Percentiles rank a stretch among this genome's conserved stretches.
Evolutionary conservation across 2,888 invertebrate genomes (phyloP).

Genomic region (Caenorhabditis japonica): DNA sequence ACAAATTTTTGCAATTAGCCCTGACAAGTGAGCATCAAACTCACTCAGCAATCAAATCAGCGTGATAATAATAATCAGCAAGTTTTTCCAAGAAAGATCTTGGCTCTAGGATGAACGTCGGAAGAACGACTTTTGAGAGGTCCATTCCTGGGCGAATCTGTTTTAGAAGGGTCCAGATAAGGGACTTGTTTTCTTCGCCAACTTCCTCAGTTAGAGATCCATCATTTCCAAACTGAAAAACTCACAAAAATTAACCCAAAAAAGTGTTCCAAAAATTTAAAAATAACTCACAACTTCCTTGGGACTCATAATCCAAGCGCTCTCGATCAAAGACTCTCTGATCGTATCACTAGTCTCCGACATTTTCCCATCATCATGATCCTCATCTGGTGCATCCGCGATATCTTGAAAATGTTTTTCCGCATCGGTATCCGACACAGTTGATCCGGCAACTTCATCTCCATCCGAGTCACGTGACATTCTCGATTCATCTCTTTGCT

Average conservation of each 20-base stretch:
- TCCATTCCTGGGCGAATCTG: constrained; percentile 97
- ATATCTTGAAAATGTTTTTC: constrained; percentile 67
- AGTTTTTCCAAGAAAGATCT: constrained; percentile 98
- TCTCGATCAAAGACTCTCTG: constrained; percentile 48
- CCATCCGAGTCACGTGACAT: constrained; percentile 58
- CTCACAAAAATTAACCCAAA: constrained; percentile 1
- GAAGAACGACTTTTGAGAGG: constrained; percentile 92
- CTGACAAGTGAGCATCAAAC: constrained; percentile 81
- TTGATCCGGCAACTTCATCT: constrained; percentile 22
- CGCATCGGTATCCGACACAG: constrained; percentile 71
- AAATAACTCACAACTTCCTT: constrained; percentile 55
- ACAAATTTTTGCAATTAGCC: too few relatives aligned
- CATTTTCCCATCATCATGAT: constrained; percentile 77
- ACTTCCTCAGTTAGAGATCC: constrained; percentile 87
- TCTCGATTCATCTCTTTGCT: constrained; percentile 30
- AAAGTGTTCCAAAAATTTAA: background rate
- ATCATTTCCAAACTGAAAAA: constrained; percentile 76
- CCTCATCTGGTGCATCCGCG: constrained; percentile 78
- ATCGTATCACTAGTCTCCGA: constrained; percentile 49
- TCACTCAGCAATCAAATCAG: constrained; percentile 88
- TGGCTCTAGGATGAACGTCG: constrained; percentile 97
- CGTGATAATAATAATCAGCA: constrained; percentile 97
- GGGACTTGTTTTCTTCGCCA: constrained; percentile 92
- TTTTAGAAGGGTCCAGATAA: constrained; percentile 93
- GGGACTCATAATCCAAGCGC: constrained; percentile 57